phyloP scores from a whole-genome alignment of 2,113 vertebrate species.

The Strix uralensis region DNA sequence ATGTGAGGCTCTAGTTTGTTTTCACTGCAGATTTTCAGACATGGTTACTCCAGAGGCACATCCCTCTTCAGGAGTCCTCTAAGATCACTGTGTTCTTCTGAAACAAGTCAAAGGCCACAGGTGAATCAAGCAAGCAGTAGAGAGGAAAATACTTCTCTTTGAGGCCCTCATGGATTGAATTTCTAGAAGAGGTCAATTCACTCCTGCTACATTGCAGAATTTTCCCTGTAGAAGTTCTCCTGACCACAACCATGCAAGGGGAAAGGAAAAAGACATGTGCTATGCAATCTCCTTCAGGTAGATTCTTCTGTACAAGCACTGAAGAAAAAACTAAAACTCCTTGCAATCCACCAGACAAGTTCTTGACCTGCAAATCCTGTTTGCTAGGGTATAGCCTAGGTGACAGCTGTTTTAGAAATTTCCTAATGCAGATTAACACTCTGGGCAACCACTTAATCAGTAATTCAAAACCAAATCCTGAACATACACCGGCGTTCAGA shows the following conservation, averaged over 20 bases:
- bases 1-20: not conserved
- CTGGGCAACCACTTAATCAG: not conserved
- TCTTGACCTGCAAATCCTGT: not conserved
- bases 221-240: not conserved
- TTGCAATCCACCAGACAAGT: not conserved
- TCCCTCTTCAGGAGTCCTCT: not conserved
- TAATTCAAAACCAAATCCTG: not conserved
- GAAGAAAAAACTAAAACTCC: not conserved
- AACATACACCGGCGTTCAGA: not conserved
- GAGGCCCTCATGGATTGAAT: not conserved
- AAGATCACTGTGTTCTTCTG: not conserved
- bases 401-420: not conserved
- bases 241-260: not conserved
- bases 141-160: not conserved
- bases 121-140: not conserved
- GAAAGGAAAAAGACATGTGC: not conserved
- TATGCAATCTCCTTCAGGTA: not conserved
- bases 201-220: not conserved
- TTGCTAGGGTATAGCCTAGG: not conserved
- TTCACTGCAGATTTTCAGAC: not conserved
- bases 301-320: not conserved
- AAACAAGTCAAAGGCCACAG: not conserved
- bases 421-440: not conserved
- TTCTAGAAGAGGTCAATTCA: not conserved
- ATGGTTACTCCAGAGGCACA: not conserved